These are phyloP conservation scores for Eulemur coronatus DNA, from an alignment of 2,797 vertebrate genomes.

Conservation along the genomic window DNA sequence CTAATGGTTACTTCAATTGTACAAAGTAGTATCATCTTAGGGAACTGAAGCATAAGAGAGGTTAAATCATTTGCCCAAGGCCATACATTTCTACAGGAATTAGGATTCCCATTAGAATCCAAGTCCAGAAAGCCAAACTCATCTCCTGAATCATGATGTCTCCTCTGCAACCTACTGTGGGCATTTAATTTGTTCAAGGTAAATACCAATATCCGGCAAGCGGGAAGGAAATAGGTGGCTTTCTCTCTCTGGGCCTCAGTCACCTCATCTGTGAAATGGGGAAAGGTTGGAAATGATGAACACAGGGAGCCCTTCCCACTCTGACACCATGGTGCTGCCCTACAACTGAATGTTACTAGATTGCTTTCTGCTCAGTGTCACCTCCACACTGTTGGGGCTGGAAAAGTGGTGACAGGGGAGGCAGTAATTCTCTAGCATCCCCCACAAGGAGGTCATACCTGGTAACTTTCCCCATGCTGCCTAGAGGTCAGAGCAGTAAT, in stretches of 20 bases:
- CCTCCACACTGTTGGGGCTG: background rate
- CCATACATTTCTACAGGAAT: background rate
- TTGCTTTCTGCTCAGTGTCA: background rate
- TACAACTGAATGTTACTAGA: background rate
- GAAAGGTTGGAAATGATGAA: background rate
- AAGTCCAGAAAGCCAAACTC: constrained; percentile 9
- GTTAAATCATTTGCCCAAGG: background rate
- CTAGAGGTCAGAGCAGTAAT: background rate
- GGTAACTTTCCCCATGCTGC: background rate
- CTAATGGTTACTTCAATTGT: background rate
- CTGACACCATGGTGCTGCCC: background rate
- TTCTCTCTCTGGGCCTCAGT: background rate
- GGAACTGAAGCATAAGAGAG: background rate
- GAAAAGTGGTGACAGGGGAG: background rate
- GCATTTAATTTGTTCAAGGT: background rate
- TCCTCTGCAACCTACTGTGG: background rate
- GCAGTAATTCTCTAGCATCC: background rate
- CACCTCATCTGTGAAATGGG: background rate
- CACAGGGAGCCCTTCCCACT: background rate
- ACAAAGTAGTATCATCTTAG: background rate
- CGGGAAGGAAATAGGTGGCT: background rate
- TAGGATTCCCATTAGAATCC: background rate
- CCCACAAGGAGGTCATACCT: background rate
- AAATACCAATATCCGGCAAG: background rate
- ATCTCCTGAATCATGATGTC: background rate